phyloP scores from a whole-genome alignment of 1,140 invertebrate genomes.

The Gonatopus flavifemur region DNA sequence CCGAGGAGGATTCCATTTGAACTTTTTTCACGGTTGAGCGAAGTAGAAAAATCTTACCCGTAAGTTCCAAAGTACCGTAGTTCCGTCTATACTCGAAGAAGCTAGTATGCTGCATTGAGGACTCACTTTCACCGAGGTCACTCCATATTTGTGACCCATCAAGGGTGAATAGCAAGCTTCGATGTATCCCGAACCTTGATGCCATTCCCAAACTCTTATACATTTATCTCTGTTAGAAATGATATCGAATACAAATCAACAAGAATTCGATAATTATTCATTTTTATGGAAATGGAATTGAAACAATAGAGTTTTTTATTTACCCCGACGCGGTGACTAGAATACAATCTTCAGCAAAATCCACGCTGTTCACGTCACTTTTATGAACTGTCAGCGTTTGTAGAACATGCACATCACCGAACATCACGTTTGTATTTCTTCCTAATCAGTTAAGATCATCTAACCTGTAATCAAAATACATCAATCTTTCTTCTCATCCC shows the following conservation, averaged over 20 bases:
- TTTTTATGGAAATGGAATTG: not conserved
- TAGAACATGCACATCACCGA: slow-evolving; percentile 50
- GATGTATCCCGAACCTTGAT: slow-evolving; percentile 59
- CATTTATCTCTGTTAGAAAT: slow-evolving; percentile 63
- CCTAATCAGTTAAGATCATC: too few relatives aligned
- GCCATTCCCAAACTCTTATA: slow-evolving; percentile 67
- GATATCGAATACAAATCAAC: not conserved
- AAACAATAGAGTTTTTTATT: slow-evolving; percentile 29
- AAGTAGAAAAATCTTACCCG: slow-evolving; percentile 26
- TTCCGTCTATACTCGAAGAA: slow-evolving; percentile 73
- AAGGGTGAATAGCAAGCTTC: slow-evolving; percentile 64
- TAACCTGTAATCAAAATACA: too few relatives aligned
- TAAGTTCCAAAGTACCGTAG: slow-evolving; percentile 71
- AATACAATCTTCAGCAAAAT: slow-evolving; percentile 63
- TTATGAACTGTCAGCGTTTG: slow-evolving; percentile 62
- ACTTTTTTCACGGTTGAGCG: not conserved
- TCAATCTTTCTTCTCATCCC: too few relatives aligned
- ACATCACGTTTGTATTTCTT: too few relatives aligned
- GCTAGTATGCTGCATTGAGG: slow-evolving; percentile 72
- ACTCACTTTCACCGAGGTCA: slow-evolving; percentile 69
- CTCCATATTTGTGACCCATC: slow-evolving; percentile 67
- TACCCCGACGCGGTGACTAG: slow-evolving; percentile 68
- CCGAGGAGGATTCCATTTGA: not conserved
- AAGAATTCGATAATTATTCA: not conserved
- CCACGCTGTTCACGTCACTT: slow-evolving; percentile 69